Conservation (phyloP, 2,113 vertebrate species). For the Blennius ocellaris region DNA sequence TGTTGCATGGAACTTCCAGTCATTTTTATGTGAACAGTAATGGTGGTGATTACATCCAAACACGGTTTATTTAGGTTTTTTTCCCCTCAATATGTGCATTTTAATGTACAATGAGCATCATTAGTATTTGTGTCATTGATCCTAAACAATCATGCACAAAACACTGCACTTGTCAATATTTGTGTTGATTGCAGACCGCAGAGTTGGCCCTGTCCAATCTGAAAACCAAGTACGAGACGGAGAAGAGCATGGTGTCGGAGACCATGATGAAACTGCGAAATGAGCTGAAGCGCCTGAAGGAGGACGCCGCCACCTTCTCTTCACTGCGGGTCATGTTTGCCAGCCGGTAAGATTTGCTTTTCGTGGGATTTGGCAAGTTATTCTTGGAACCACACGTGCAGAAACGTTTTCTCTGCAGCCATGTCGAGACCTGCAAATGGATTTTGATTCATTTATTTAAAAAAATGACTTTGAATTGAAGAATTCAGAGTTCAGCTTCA, state of each 20-base stretch:
- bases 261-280: slow-evolving; percentile 88
- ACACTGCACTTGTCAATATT: neutral
- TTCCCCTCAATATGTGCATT: neutral
- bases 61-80: neutral
- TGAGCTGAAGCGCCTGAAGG: slow-evolving; percentile 88
- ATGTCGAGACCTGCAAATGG: neutral
- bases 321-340: slow-evolving; percentile 89
- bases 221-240: slow-evolving; percentile 88
- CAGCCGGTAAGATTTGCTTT: slow-evolving; percentile 80
- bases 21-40: neutral
- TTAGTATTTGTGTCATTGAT: too few relatives aligned
- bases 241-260: slow-evolving; percentile 87
- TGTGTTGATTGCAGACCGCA: slow-evolving; percentile 79
- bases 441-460: neutral
- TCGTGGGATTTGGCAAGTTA: neutral
- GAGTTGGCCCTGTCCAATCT: slow-evolving; percentile 87
- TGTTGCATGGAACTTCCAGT: too few relatives aligned
- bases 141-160: too few relatives aligned
- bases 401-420: neutral
- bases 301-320: slow-evolving; percentile 89
- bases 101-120: too few relatives aligned
- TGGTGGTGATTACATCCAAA: neutral
- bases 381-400: neutral
- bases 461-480: neutral
- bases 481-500: neutral